Conservation (phyloP, 1,140 invertebrate genomes). For the Apolygus lucorum region DNA sequence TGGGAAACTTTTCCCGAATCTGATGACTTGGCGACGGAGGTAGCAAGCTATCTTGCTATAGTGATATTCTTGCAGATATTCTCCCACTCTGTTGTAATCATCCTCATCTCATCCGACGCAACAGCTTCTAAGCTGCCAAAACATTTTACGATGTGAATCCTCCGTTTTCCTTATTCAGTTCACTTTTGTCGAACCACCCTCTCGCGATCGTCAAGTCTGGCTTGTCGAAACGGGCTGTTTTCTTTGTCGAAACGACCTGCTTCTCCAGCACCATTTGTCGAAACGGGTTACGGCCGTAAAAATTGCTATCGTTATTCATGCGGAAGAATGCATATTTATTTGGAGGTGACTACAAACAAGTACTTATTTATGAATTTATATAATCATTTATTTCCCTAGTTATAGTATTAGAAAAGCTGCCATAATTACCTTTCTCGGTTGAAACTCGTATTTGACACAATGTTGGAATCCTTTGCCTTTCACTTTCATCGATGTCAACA, state of each 20-base stretch:
- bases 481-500: conserved; percentile 97
- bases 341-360: no score
- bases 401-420: background rate
- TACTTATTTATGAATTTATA: no score
- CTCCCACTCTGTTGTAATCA: no score
- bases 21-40: no score
- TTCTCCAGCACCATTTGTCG: background rate
- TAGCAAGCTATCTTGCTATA: no score
- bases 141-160: background rate
- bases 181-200: background rate
- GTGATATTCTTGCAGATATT: no score
- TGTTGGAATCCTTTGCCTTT: conserved; percentile 99
- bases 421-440: conserved; percentile 76
- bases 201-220: background rate
- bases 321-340: no score
- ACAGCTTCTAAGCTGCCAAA: no score
- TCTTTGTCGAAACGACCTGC: background rate
- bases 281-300: background rate
- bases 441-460: conserved; percentile 99
- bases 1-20: background rate
- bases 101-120: no score
- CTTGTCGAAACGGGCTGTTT: background rate
- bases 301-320: no score
- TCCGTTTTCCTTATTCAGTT: no score
- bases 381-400: no score